Base-by-base conservation (phyloP, 1,140 invertebrate genomes). In the Drosophila pandora region DNA sequence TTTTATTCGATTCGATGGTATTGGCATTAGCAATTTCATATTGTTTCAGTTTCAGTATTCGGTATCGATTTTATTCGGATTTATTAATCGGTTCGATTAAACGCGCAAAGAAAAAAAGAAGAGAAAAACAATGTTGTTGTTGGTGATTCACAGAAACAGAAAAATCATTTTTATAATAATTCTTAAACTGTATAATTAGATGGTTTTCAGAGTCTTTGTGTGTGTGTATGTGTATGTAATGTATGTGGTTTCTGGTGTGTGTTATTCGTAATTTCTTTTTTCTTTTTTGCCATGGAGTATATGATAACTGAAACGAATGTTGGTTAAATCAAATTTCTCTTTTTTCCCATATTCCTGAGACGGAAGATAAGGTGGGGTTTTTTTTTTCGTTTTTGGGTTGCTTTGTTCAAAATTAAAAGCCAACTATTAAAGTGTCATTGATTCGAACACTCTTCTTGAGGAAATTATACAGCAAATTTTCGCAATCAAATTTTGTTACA, bases 81-180 rank as follows among this genome's bases (percentile, higher is more conserved):
- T 70, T 53, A 79, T 70, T 79, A 49, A 57, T 85, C 79, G 55
- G 62, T 76, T 78, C 82, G 74, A 74, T 80, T 74, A 79, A 83
- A 85, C 90, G 87, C 90, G 82, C 81, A 90, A 88, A 85, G 83
- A 90, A 89, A 90, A 76, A 88, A 91, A 91, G 73, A 91, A 91
- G 90, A 91, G 79, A 90, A 91, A 90, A 91, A 90, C 89, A 89
- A 89, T 90, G 81, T 89, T 90, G 85, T 90, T 90, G 89, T 90
- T 90, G 90, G 77, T 88, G 79, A 91, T 90, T 89, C 85, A 89
- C 84, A 89, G 84, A 89, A 89, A 89, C 84, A 89, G 82, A 85
- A 89, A 88, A 88, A 83, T 88, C 75, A 88, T 88, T 83, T 74
- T 87, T 77, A 88, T 90, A 89, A 88, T 88, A 79, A 89, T 89